Percentiles rank a stretch among this genome's conserved stretches.
Conservation (phyloP, 1,140 invertebrate genomes). For the Dinothrombium tinctorium region DNA sequence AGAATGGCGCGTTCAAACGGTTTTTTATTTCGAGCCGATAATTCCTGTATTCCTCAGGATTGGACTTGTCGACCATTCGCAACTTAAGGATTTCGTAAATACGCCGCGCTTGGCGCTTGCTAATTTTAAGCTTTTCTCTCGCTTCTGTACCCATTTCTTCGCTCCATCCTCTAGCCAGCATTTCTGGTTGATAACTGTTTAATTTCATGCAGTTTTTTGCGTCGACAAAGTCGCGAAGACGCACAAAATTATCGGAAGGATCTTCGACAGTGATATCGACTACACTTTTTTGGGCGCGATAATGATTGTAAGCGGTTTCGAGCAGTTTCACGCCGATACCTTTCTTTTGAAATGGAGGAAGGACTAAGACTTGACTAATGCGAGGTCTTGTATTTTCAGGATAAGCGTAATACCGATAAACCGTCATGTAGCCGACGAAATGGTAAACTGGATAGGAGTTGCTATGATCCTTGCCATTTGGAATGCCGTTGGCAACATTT, state of each 20-base stretch:
- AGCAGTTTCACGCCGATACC: slow-evolving; percentile 55
- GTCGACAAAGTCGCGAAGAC: slow-evolving; percentile 70
- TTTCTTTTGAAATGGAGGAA: slow-evolving; percentile 64
- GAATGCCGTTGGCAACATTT: neutral
- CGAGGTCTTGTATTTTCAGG: slow-evolving; percentile 58
- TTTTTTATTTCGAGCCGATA: slow-evolving; percentile 64
- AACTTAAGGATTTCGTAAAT: slow-evolving; percentile 72
- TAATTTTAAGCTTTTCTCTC: slow-evolving; percentile 44
- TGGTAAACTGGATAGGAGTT: slow-evolving; percentile 32
- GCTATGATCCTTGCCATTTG: neutral
- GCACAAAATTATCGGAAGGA: slow-evolving; percentile 64
- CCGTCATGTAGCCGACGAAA: slow-evolving; percentile 60
- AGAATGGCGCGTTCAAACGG: slow-evolving; percentile 47
- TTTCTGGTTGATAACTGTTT: slow-evolving; percentile 35
- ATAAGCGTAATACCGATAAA: slow-evolving; percentile 87
- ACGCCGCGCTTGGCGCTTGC: slow-evolving; percentile 45
- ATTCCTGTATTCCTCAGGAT: slow-evolving; percentile 40
- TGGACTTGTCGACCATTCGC: slow-evolving; percentile 37
- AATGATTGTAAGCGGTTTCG: slow-evolving; percentile 50
- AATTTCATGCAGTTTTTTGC: slow-evolving; percentile 42
- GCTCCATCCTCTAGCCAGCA: slow-evolving; percentile 42
- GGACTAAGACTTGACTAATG: slow-evolving; percentile 63
- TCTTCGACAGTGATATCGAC: slow-evolving; percentile 82
- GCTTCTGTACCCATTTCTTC: slow-evolving; percentile 51
- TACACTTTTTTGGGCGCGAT: slow-evolving; percentile 38